Percentiles rank a stretch among this genome's conserved stretches.
These are phyloP conservation scores for Tapera naevia DNA, from an alignment of 2,797 vertebrate species.

Conservation along the genomic window DNA sequence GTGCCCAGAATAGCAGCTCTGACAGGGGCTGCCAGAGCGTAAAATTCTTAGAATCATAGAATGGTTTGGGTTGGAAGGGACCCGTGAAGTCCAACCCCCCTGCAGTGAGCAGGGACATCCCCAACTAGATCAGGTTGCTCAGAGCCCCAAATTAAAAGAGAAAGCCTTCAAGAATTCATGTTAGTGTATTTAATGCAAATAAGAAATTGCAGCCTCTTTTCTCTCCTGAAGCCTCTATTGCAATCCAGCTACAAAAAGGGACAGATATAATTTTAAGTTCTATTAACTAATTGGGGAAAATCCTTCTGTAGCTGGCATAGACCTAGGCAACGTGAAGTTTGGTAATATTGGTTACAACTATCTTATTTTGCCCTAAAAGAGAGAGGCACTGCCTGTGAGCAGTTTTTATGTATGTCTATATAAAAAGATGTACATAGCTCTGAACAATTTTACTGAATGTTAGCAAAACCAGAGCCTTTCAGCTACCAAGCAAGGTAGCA, in stretches of 20 bases:
- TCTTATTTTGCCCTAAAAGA: background rate
- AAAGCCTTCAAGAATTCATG: background rate
- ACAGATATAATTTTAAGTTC: background rate
- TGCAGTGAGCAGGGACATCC: too few species aligned
- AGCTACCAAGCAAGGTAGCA: background rate
- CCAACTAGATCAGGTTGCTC: too few species aligned
- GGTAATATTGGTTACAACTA: background rate
- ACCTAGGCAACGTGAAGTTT: background rate
- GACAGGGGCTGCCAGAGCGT: rapidly evolving
- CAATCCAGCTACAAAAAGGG: background rate
- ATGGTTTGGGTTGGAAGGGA: too few species aligned
- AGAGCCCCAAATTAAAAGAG: too few species aligned
- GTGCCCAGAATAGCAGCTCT: background rate
- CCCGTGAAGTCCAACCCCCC: too few species aligned
- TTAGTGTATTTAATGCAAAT: background rate
- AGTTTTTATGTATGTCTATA: background rate
- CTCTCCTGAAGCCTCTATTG: background rate
- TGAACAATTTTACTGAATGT: background rate
- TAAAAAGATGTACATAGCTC: background rate
- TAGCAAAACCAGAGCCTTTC: background rate
- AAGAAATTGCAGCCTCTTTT: background rate
- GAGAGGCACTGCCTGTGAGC: background rate
- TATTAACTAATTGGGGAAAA: background rate
- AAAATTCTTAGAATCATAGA: background rate
- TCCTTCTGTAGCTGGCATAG: background rate